Conservation (phyloP, 2,888 invertebrate species). For the Conops quadrifasciatus region DNA sequence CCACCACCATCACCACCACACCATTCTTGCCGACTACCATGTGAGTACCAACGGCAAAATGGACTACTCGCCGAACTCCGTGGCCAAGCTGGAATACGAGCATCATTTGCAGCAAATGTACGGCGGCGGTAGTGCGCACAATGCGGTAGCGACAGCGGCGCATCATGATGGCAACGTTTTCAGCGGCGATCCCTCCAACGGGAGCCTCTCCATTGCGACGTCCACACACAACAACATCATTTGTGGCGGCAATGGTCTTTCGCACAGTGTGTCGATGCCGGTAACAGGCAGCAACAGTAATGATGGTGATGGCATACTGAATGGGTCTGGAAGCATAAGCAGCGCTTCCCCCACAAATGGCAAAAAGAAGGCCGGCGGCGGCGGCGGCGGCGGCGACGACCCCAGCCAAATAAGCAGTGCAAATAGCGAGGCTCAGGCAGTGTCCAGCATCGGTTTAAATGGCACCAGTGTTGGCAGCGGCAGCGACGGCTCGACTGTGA, state of each 20-base stretch:
- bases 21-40: constrained; percentile 53
- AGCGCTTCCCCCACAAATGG: constrained; percentile 36
- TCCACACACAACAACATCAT: constrained; percentile 45
- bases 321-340: constrained; percentile 29
- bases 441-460: background rate
- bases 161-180: constrained; percentile 41
- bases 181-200: constrained; percentile 42
- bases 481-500: constrained; percentile 37
- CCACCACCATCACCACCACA: constrained; percentile 53
- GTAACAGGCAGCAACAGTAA: constrained; percentile 16
- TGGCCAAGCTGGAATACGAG: constrained; percentile 55
- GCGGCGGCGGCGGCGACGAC: constrained; percentile 37
- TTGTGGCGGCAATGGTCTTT: constrained; percentile 38
- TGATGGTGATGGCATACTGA: constrained; percentile 33
- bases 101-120: constrained; percentile 60
- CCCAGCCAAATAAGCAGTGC: constrained; percentile 31
- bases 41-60: constrained; percentile 59
- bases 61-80: constrained; percentile 58
- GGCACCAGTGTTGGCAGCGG: constrained; percentile 33
- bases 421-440: background rate
- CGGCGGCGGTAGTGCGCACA: constrained; percentile 54
- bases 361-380: constrained; percentile 42
- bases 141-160: constrained; percentile 27
- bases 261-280: constrained; percentile 32
- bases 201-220: constrained; percentile 47